Evolutionary conservation across 1,140 invertebrate species (phyloP).

Genomic region (Saccostrea echinata): DNA sequence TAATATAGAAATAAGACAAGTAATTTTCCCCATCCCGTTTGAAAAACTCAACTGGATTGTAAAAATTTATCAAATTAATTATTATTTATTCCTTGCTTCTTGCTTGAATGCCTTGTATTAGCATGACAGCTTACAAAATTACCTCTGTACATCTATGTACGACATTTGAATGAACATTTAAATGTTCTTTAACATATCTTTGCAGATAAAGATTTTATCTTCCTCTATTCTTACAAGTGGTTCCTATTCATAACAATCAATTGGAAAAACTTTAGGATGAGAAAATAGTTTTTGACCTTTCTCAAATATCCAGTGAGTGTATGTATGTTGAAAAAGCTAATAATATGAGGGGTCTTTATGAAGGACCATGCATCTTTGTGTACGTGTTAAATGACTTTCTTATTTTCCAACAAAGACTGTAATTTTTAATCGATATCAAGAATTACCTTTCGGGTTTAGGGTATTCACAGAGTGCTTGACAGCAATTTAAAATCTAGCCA

Average conservation of each 20-base stretch:
- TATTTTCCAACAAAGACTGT: constrained; percentile 30
- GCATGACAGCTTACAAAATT: not conserved
- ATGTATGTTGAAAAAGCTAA: not conserved
- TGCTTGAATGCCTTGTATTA: not conserved
- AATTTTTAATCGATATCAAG: constrained; percentile 36
- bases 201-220: constrained; percentile 26
- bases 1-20: too few species aligned
- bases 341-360: not conserved
- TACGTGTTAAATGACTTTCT: not conserved
- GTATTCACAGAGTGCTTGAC: constrained; percentile 27
- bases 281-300: not conserved
- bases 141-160: not conserved
- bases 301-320: not conserved
- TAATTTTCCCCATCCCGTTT: too few species aligned
- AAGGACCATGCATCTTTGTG: not conserved
- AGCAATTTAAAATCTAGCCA: constrained; percentile 37
- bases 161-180: constrained; percentile 17
- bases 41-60: too few species aligned
- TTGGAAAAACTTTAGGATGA: not conserved
- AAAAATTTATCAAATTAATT: too few species aligned
- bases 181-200: constrained; percentile 11
- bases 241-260: not conserved
- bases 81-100: not conserved
- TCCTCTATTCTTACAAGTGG: not conserved
- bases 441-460: constrained; percentile 19